phyloP scores from a whole-genome alignment of 2,113 vertebrate genomes.

The Amblyopsis rosae region DNA sequence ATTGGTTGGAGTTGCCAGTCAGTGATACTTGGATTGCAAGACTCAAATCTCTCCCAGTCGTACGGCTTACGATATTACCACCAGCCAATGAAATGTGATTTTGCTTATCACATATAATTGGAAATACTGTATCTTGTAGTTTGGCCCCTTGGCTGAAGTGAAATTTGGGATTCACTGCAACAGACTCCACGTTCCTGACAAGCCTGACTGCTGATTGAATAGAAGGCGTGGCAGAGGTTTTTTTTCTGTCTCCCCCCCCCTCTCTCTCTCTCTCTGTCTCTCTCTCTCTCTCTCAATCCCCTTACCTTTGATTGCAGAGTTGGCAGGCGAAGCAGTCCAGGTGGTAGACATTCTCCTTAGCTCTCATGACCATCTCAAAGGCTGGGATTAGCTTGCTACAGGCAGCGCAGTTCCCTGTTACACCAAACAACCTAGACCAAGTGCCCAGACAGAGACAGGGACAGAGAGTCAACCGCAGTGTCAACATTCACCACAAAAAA shows the following conservation, averaged over 20 bases:
- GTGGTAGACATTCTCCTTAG: conserved; percentile 98
- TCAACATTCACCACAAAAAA: background rate
- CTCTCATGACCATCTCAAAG: conserved; percentile 99
- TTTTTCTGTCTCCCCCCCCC: background rate
- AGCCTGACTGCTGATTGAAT: conserved; percentile 5
- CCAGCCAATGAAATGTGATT: too few species aligned
- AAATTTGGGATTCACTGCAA: conserved; percentile 10
- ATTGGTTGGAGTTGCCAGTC: too few species aligned
- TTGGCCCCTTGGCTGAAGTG: background rate
- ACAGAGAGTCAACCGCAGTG: background rate
- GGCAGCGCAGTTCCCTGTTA: conserved; percentile 97
- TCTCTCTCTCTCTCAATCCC: conserved; percentile 9
- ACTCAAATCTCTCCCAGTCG: too few species aligned
- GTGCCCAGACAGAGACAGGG: conserved; percentile 15
- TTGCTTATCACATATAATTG: too few species aligned
- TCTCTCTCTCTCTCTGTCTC: background rate
- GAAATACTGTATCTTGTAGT: too few species aligned
- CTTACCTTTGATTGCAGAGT: conserved; percentile 98
- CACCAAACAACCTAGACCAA: conserved; percentile 89
- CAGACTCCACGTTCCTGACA: background rate
- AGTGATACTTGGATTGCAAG: too few species aligned
- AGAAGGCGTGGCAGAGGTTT: conserved; percentile 1
- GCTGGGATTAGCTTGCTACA: conserved; percentile 98
- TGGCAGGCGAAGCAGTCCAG: conserved; percentile 99
- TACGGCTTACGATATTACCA: too few species aligned